Evolutionary conservation across 1,140 invertebrate genomes (phyloP), one percentile per base, ranked within the genome.

Genomic region (Linepithema humile): DNA sequence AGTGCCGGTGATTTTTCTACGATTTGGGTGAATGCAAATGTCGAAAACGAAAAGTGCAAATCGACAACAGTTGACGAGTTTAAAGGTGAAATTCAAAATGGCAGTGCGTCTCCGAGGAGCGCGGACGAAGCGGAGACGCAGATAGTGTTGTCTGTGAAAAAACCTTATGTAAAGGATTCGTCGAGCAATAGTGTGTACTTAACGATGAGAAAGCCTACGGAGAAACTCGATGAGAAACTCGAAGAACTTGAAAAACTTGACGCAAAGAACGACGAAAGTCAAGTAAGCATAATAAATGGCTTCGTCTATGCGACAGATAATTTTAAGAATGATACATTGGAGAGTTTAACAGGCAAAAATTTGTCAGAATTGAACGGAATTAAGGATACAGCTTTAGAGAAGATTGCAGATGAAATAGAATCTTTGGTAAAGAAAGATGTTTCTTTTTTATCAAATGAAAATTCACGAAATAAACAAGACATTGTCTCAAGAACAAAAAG

Each of bases 101-200:
- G 59, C 4, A 57, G 83, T 5, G 23, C 55, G 29, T 32, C 15
- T n/a, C 50, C 7, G 40, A 48, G 7, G 50, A 88, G n/a, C n/a
- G 10, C 35, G 12, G 64, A 70, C 0, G 86, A 85, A n/a, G 20
- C 53, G 0, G 78, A 87, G 29, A 70, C 83, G 35, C 64, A 92
- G 35, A 72, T 94, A 0, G 87, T 94, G 0, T 26, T 94, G 6
- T 90, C 93, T 7, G 90, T 92, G 9, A 92, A 87, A 50, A 92
- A 91, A 43, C 78, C 87, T 0, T 94, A 94, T 53, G 48, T 94
- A 4, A 93, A 89, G 53, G 94, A 94, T 50, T 80, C 90, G 0
- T 85, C 92, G 10, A 89, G 93, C 20, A 93, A 94, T 69, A 94
- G 93, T 55, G 93, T 91, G 2, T 86, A 94, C 55, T 86, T 94